phyloP scores from a whole-genome alignment of 2,797 vertebrate species.

The Danio jaintianensis region DNA sequence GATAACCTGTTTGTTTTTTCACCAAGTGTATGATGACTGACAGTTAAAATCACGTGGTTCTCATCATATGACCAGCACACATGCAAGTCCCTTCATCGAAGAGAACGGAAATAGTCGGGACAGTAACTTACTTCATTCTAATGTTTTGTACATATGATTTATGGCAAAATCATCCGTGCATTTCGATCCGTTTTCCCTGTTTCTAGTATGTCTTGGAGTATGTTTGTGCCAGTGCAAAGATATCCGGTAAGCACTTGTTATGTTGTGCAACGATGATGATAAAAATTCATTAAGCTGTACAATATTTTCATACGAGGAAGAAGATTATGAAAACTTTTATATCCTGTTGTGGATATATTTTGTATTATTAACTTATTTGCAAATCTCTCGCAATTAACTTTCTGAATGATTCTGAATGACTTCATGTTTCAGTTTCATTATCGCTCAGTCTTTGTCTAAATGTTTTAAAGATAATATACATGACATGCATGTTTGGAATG shows the following conservation, averaged over 20 bases:
- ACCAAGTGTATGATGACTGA: background rate
- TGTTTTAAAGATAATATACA: background rate
- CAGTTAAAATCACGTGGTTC: constrained; percentile 9
- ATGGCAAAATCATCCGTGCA: constrained; percentile 65
- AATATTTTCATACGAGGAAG: background rate
- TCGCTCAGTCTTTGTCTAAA: background rate
- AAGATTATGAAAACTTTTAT: background rate
- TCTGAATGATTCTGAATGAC: background rate
- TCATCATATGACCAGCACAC: constrained; percentile 17
- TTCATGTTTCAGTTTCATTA: background rate
- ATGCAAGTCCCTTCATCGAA: background rate
- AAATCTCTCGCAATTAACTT: background rate
- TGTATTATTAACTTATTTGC: background rate
- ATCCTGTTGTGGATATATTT: background rate
- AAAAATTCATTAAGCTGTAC: background rate
- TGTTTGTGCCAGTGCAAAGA: constrained; percentile 51
- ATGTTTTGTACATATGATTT: constrained; percentile 12
- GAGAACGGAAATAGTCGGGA: background rate
- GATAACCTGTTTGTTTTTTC: background rate
- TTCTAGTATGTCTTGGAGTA: constrained; percentile 63
- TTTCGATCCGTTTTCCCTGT: constrained; percentile 53
- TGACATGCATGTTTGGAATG: background rate
- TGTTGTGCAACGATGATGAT: background rate
- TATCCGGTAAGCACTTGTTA: constrained; percentile 70
- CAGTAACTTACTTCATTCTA: background rate